Base-by-base conservation (phyloP, 2,113 vertebrate species). In the Nannobrachium achirus region DNA sequence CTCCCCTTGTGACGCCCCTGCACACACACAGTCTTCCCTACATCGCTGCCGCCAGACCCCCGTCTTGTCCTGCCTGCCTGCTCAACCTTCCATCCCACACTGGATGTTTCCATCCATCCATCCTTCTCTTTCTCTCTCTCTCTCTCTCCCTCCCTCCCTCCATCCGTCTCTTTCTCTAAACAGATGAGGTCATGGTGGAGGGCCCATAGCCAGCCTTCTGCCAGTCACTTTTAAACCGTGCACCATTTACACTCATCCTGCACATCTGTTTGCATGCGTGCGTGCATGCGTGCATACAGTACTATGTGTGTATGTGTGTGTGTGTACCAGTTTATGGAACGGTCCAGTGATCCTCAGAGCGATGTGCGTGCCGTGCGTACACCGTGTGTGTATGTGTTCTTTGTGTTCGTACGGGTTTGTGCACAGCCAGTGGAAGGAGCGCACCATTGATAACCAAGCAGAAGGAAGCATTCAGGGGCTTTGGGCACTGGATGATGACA, bases 101-200 rank as follows among this genome's bases (percentile, higher is more conserved):
- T 46, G 4, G 2, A 10, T 46, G 10, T 46, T 46, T 46, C 44
- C 14, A 10, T 46, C 44, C 25, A 33, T 46, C 44, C 14, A 10
- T 46, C 44, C 14, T 14, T 46, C 44, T 46, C 3, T 46, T 7
- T 44, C 15, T 8, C 25, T 19, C 41, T 16, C 41, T 52, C 9
- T 4, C 18, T 7, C 42, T 38, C 13, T 10, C 19, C 46, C 76
- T 75, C 63, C 75, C 83, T 66, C 71, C 63, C 52, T 71, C 82
- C 83, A 68, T 82, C 74, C 81, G 2, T 81, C 83, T 75, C 88
- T 93, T 76, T 93, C 87, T 88, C 87, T 88, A 93, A 94, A 93
- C 93, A 93, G 81, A 95, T 94, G 93, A 94, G 89, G 92, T 94
- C 93, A 95, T 75, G 66, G 87, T 80, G 87, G 75, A 84, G 25